These are phyloP conservation scores for Semaprochilodus insignis DNA, from an alignment of 2,797 vertebrate species.

Conservation along the genomic window DNA sequence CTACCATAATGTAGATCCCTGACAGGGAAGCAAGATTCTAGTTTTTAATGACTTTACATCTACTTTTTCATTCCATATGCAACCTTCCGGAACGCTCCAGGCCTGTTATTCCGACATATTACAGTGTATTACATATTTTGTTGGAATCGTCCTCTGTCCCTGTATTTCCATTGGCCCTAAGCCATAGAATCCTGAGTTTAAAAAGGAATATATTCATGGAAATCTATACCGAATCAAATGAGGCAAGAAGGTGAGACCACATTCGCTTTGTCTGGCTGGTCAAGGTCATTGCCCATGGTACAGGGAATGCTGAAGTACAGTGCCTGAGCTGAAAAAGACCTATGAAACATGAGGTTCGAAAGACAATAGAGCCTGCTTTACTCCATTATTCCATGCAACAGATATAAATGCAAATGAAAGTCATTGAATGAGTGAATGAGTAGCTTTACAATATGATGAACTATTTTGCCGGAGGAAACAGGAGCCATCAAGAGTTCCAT, in stretches of 20 bases:
- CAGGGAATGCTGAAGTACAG: slow-evolving; percentile 58
- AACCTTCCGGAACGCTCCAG: not conserved
- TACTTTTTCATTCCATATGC: not conserved
- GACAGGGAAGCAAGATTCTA: not conserved
- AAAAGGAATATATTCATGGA: slow-evolving; percentile 51
- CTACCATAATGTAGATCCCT: not conserved
- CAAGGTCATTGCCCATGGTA: slow-evolving; percentile 75
- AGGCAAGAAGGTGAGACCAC: slow-evolving; percentile 62
- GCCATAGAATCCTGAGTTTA: slow-evolving; percentile 14
- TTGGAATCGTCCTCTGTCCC: slow-evolving; percentile 18
- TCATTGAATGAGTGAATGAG: not conserved
- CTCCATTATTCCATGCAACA: not conserved
- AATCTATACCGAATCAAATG: slow-evolving; percentile 61
- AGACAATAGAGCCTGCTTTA: slow-evolving; percentile 67
- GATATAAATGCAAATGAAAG: slow-evolving; percentile 41
- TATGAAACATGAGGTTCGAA: slow-evolving; percentile 50
- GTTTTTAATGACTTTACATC: not conserved
- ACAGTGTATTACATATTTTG: slow-evolving; percentile 9
- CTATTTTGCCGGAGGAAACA: slow-evolving; percentile 31
- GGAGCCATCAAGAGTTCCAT: slow-evolving; percentile 21
- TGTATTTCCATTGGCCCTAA: not conserved
- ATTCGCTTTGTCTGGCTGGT: slow-evolving; percentile 65
- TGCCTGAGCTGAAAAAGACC: slow-evolving; percentile 39
- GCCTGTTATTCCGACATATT: slow-evolving; percentile 26
- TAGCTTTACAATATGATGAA: slow-evolving; percentile 33